These are phyloP conservation scores for Dynastes tityus DNA, from an alignment of 2,888 invertebrate species.

Conservation along the genomic window DNA sequence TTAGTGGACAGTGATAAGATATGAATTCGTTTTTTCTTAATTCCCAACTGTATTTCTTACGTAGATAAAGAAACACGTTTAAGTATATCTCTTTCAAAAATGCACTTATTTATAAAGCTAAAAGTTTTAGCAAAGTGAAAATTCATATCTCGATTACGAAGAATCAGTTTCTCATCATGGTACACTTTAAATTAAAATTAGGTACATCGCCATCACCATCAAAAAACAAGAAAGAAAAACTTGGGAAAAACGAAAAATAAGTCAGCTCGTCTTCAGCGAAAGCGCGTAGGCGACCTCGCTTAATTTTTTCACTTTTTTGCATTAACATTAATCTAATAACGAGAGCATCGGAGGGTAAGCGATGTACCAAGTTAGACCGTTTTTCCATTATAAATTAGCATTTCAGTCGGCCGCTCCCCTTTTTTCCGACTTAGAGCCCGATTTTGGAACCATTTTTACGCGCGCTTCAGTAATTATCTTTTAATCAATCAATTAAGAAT, in stretches of 20 bases:
- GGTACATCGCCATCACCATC: neutral
- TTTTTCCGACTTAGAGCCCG: neutral
- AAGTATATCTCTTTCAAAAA: too few relatives aligned
- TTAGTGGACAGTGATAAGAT: too few relatives aligned
- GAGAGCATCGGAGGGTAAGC: neutral
- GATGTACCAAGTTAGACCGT: constrained; percentile 2
- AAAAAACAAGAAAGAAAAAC: too few relatives aligned
- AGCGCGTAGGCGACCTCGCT: neutral
- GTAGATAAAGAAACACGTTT: too few relatives aligned
- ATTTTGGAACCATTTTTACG: constrained; percentile 12
- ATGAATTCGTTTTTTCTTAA: too few relatives aligned
- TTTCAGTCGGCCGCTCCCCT: constrained; percentile 8
- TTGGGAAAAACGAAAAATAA: constrained; percentile 1
- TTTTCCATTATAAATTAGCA: constrained; percentile 25
- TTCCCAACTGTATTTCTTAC: too few relatives aligned
- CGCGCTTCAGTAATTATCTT: constrained; percentile 15
- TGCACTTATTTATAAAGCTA: too few relatives aligned
- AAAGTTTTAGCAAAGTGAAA: neutral
- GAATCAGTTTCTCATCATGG: neutral
- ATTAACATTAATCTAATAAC: constrained; percentile 25
- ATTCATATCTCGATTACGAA: neutral
- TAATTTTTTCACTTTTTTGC: constrained; percentile 16
- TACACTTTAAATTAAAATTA: constrained; percentile 3
- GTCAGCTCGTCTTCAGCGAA: neutral
- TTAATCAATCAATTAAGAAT: constrained; percentile 31